A percentile compares a stretch with the other conserved stretches of the same genome.
Conservation (phyloP, 2,113 vertebrate genomes). For the Aptenodytes forsteri region DNA sequence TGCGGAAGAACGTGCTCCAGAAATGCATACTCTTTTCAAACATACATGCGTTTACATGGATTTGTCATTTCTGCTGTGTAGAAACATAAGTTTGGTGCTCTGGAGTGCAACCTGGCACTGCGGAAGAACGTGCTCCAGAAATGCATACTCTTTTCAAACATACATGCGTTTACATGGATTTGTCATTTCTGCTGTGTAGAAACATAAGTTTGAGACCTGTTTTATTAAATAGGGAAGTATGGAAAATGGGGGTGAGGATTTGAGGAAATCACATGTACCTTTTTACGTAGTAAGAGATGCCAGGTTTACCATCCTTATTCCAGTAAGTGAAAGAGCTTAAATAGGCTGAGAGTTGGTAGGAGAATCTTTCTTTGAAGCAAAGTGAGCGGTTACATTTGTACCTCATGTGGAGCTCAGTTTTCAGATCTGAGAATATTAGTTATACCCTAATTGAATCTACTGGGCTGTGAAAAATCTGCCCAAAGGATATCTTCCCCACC, state of each 20-base stretch:
- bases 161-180: rapidly evolving
- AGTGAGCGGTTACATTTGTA: neutral
- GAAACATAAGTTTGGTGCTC: neutral
- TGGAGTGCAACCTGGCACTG: neutral
- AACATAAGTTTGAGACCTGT: neutral
- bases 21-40: rapidly evolving
- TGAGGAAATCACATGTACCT: neutral
- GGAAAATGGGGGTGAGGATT: neutral
- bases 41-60: rapidly evolving
- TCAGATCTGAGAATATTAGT: neutral
- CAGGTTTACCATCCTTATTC: rapidly evolving
- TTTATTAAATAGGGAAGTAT: neutral
- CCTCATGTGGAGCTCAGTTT: neutral
- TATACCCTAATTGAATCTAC: neutral
- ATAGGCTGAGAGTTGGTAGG: neutral
- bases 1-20: neutral
- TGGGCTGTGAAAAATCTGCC: neutral
- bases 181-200: neutral
- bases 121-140: neutral
- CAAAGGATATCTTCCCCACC: neutral
- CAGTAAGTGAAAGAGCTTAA: neutral
- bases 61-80: neutral
- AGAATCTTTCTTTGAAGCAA: neutral
- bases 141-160: rapidly evolving
- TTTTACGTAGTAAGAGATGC: neutral